Conservation (phyloP, 2,888 invertebrate genomes). For the Leptopilina myrica region DNA sequence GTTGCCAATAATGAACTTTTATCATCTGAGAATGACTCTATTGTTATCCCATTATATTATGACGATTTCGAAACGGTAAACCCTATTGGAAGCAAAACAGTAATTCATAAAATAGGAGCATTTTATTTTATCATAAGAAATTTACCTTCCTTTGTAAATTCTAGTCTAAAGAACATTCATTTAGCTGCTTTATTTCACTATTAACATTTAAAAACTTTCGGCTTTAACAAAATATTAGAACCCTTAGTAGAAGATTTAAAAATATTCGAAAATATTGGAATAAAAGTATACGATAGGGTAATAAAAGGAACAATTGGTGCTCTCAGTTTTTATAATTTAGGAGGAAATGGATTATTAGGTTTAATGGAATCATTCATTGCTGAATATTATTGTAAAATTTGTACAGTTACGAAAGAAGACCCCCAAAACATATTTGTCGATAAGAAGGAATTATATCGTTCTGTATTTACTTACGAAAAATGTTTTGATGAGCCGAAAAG, state of each 20-base stretch:
- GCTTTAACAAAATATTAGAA: neutral
- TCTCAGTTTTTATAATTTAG: slow-evolving; percentile 49
- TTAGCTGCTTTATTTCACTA: neutral
- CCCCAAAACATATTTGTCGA: slow-evolving; percentile 44
- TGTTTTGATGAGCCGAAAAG: slow-evolving; percentile 21
- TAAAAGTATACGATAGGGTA: slow-evolving; percentile 27
- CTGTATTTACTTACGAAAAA: slow-evolving; percentile 33
- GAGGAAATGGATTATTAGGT: slow-evolving; percentile 45
- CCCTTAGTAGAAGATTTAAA: neutral
- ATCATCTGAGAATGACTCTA: neutral
- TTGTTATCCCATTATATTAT: neutral
- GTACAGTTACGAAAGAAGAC: slow-evolving; percentile 39
- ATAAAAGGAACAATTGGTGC: slow-evolving; percentile 35
- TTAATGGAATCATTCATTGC: slow-evolving; percentile 48
- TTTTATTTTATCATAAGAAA: neutral
- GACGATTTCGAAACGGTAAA: neutral
- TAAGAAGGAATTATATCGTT: slow-evolving; percentile 14
- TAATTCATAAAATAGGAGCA: too few relatives aligned
- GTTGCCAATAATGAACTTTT: neutral
- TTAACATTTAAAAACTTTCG: neutral
- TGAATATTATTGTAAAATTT: slow-evolving; percentile 45
- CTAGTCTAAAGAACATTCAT: neutral
- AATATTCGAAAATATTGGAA: slow-evolving; percentile 29
- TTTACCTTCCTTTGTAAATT: neutral
- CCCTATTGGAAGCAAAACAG: neutral